Conservation (phyloP, 2,113 vertebrate species). For the Rousettus leschenaultii region DNA sequence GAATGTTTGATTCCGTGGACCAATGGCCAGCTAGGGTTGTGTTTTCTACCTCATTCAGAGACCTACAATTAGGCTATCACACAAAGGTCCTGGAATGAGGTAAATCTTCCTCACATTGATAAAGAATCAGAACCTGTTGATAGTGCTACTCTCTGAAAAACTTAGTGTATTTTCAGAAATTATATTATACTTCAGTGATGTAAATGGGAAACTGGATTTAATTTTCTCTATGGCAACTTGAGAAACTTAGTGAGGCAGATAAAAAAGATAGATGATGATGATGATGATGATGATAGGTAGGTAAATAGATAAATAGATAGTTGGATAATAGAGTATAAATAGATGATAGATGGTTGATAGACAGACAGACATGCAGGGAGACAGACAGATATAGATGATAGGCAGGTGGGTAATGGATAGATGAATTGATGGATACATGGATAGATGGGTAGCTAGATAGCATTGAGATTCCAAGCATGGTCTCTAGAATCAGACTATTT, state of each 20-base stretch:
- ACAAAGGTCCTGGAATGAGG: background rate
- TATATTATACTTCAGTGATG: background rate
- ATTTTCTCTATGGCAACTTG: background rate
- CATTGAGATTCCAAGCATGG: background rate
- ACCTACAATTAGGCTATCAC: background rate
- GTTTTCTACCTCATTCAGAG: background rate
- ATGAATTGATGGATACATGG: background rate
- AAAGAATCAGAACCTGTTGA: background rate
- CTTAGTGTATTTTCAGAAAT: background rate
- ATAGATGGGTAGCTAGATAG: background rate
- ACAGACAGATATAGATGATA: background rate
- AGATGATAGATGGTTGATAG: no score
- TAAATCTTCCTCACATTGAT: background rate
- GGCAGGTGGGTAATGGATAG: background rate
- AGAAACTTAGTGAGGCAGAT: background rate
- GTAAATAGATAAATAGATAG: background rate
- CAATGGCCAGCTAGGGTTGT: background rate
- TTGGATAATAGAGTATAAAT: background rate
- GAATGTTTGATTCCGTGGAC: background rate
- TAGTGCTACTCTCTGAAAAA: background rate
- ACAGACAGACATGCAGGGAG: background rate
- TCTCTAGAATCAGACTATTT: background rate
- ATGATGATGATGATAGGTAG: no score
- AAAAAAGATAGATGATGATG: background rate
- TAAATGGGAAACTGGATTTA: background rate